Conservation (phyloP, 2,888 invertebrate species). For the Cactoblastis cactorum region DNA sequence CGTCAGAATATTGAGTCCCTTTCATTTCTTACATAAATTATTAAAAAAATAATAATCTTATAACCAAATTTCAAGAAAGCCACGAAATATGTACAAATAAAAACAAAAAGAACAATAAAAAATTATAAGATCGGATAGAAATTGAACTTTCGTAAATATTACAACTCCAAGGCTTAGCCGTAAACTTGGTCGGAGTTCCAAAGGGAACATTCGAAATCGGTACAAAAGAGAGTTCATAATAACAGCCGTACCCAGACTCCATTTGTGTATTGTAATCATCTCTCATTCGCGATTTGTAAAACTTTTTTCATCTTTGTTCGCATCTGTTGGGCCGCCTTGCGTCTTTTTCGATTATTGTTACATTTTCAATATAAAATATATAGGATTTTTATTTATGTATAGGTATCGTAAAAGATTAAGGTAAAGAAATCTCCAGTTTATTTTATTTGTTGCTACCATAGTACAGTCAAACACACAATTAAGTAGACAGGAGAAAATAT, state of each 20-base stretch:
- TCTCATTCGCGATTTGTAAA: constrained; percentile 65
- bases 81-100: constrained; percentile 25
- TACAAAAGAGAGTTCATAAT: constrained; percentile 72
- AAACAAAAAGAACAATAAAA: constrained; percentile 45
- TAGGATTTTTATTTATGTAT: background rate
- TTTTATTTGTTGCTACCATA: no score
- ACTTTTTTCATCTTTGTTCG: constrained; percentile 77
- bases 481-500: no score
- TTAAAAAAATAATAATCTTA: constrained; percentile 16
- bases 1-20: no score
- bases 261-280: constrained; percentile 75
- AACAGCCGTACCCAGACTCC: constrained; percentile 56
- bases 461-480: no score
- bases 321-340: constrained; percentile 66
- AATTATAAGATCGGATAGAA: constrained; percentile 54
- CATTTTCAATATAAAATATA: constrained; percentile 22
- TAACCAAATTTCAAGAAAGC: constrained; percentile 22
- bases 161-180: constrained; percentile 45
- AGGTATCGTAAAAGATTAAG: background rate
- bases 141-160: constrained; percentile 55
- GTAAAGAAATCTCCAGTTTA: no score
- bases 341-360: constrained; percentile 51
- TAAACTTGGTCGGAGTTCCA: constrained; percentile 54
- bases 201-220: constrained; percentile 67
- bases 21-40: no score